Evolutionary conservation across 2,888 invertebrate species (phyloP).

Genomic region (Phragmatobia fuliginosa): DNA sequence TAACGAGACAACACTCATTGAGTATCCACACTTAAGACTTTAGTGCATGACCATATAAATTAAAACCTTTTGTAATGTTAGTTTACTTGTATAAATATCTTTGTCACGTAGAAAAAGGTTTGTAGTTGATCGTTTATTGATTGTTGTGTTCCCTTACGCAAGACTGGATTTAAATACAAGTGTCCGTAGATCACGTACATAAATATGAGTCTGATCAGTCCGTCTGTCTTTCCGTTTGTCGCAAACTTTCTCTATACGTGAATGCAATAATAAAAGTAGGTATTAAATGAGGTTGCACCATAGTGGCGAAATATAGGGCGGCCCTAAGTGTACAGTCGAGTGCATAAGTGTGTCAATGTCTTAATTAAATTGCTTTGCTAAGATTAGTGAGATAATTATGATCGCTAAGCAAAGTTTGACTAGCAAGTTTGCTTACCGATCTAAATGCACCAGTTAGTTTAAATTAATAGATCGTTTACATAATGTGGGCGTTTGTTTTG

Average conservation of each 20-base stretch:
- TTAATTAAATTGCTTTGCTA: slow-evolving; percentile 62
- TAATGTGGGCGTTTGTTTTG: slow-evolving; percentile 26
- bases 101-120: slow-evolving; percentile 43
- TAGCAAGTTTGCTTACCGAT: slow-evolving; percentile 24
- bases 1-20: slow-evolving; percentile 40
- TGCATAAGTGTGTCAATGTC: slow-evolving; percentile 71
- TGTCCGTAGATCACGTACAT: slow-evolving; percentile 70
- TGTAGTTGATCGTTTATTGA: slow-evolving; percentile 39
- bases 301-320: slow-evolving; percentile 43
- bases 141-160: slow-evolving; percentile 54
- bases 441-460: slow-evolving; percentile 22
- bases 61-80: slow-evolving; percentile 26
- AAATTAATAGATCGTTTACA: slow-evolving; percentile 36
- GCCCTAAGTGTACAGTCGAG: slow-evolving; percentile 61
- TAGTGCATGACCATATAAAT: slow-evolving; percentile 37
- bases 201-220: slow-evolving; percentile 54
- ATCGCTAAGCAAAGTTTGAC: slow-evolving; percentile 34
- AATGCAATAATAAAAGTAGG: slow-evolving; percentile 61
- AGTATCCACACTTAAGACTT: slow-evolving; percentile 43
- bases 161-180: slow-evolving; percentile 64
- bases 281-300: slow-evolving; percentile 46
- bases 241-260: slow-evolving; percentile 79
- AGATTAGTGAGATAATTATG: slow-evolving; percentile 55
- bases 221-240: slow-evolving; percentile 72
- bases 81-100: slow-evolving; percentile 24